Evolutionary conservation across 2,888 invertebrate genomes (phyloP).

Genomic region (Morinoia aosen): DNA sequence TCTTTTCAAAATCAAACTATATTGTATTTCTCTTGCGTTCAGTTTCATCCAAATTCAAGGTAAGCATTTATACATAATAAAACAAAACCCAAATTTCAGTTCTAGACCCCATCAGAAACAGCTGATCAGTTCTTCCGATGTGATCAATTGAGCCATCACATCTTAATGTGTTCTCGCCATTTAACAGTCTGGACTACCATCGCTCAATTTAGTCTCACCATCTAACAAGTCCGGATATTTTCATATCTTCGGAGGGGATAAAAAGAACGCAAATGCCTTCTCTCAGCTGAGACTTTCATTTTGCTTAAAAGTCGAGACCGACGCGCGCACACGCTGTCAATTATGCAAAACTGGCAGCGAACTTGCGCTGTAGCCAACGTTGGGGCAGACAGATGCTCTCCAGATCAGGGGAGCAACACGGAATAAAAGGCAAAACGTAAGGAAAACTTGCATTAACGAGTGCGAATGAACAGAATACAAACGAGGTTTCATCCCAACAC

Average conservation of each 20-base stretch:
- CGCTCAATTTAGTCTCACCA: no score
- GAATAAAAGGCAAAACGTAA: not conserved
- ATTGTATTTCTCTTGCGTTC: not conserved
- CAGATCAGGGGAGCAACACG: not conserved
- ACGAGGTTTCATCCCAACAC: not conserved
- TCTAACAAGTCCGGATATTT: not conserved
- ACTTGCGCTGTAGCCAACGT: not conserved
- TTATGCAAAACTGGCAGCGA: conserved; percentile 28
- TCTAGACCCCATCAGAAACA: not conserved
- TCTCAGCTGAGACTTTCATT: conserved; percentile 8
- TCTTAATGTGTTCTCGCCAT: not conserved
- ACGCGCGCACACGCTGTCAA: conserved; percentile 30
- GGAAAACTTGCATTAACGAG: not conserved
- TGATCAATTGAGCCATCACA: not conserved
- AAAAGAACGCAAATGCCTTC: not conserved
- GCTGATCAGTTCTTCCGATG: not conserved
- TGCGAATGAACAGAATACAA: not conserved
- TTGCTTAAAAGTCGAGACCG: not conserved
- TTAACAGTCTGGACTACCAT: not conserved
- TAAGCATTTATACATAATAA: not conserved
- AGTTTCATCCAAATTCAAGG: not conserved
- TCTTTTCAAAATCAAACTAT: not conserved
- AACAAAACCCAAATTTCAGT: not conserved
- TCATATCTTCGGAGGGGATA: not conserved
- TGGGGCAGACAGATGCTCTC: not conserved